Base-by-base conservation (phyloP, 2,113 vertebrate genomes). In the Acinonyx jubatus region DNA sequence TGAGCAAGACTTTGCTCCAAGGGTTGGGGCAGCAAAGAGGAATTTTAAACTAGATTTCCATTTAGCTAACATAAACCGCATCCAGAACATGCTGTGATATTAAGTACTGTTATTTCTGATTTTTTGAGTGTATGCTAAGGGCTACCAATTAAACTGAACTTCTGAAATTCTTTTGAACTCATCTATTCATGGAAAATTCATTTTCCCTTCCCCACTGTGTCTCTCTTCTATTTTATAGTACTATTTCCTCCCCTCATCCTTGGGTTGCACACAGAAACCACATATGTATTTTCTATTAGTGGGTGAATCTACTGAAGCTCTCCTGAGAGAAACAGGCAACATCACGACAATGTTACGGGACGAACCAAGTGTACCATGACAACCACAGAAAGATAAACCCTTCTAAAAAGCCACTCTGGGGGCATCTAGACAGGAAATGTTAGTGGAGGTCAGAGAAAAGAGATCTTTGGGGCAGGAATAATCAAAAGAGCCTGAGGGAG, bases 131-230 rank as follows among this genome's bases (percentile, higher is more conserved):
- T 87, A 87, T 95, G 92, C 96, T 96, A 93, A 96, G 55, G 86
- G 95, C 90, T 96, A 90, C 80, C 95, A 92, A 96, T 97, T 94
- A 97, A 95, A 95, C 81, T 41, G n/a, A 96, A 76, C 66, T 82
- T 94, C 79, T 96, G 81, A 95, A 95, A 96, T 83, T 92, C 63
- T 94, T 84, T 90, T 95, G 63, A 96, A 80, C 27, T 84, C 83
- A 83, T 98, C 79, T 89, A 31, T 80, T 89, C 79, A 69, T 80
- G 63, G 73, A 82, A 95, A 95, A 84, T 89, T 95, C 33, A 66
- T 87, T 93, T 96, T 61, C n/a, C 23, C 48, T 86, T 96, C 31
- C 41, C 50, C 21, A 57, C 86, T 93, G 55, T 87, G 91, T 92
- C 41, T 18, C 4, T 89, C 21, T 71, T 86, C 31, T 92, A 11